Evolutionary conservation across 2,113 vertebrate species (phyloP).

Genomic region (Meleagris gallopavo): DNA sequence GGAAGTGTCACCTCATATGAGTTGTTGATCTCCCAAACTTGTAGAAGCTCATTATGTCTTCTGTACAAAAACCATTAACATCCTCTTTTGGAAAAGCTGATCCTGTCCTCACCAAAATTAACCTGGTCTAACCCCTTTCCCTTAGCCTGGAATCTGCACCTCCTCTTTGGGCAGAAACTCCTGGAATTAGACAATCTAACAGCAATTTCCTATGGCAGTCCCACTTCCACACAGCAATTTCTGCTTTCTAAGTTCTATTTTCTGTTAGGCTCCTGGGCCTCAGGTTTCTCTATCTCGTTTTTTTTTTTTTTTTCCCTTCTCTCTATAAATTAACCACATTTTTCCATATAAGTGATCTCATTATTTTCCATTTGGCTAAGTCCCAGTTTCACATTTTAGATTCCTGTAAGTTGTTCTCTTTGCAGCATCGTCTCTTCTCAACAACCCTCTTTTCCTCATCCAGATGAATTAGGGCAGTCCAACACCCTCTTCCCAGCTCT

Average conservation of each 20-base stretch:
- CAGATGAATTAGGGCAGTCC: neutral
- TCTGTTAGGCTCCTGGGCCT: neutral
- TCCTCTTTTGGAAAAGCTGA: neutral
- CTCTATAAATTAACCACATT: neutral
- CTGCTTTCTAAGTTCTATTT: neutral
- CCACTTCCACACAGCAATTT: neutral
- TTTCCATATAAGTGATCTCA: neutral
- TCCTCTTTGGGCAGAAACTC: neutral
- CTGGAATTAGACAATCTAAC: neutral
- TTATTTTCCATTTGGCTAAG: neutral
- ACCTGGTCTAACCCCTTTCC: neutral
- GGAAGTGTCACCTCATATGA: neutral
- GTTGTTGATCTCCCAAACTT: neutral
- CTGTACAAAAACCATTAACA: neutral
- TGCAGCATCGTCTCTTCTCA: neutral
- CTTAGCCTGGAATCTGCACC: rapidly evolving
- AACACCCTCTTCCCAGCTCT: neutral
- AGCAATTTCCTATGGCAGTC: neutral
- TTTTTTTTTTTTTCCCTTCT: neutral
- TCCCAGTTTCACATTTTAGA: neutral
- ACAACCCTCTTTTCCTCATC: neutral
- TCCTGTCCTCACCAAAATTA: neutral
- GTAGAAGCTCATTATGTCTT: neutral
- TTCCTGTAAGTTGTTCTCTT: neutral
- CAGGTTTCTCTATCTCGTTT: neutral